phyloP scores from a whole-genome alignment of 2,888 invertebrate species.

The Aporophyla lueneburgensis region DNA sequence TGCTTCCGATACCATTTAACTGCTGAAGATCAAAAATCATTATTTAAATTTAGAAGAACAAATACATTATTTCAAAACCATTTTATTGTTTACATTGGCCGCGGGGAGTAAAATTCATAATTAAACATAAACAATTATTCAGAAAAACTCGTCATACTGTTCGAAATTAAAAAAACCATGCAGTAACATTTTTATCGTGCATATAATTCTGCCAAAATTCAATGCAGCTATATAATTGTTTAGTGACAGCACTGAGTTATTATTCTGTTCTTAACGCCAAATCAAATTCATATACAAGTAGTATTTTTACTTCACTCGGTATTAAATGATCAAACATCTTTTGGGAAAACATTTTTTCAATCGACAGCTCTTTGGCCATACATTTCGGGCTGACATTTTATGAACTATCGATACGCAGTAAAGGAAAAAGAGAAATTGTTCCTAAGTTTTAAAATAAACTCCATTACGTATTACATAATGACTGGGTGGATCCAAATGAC shows the following conservation, averaged over 20 bases:
- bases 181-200: background rate
- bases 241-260: background rate
- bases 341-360: background rate
- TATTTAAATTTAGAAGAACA: background rate
- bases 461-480: conserved; percentile 28
- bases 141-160: background rate
- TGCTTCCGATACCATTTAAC: conserved; percentile 34
- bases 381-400: background rate
- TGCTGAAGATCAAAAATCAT: conserved; percentile 1
- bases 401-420: background rate
- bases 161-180: background rate
- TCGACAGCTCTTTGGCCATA: background rate
- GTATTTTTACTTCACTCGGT: background rate
- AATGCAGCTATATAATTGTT: background rate
- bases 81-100: too few relatives aligned
- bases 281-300: background rate
- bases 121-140: background rate
- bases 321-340: too few relatives aligned
- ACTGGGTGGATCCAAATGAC: conserved; percentile 19
- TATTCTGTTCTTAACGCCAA: background rate
- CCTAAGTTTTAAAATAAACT: conserved; percentile 17
- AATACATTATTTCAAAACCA: too few relatives aligned
- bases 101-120: background rate
- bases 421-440: background rate
- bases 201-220: background rate